These are phyloP conservation scores for Psilopogon haemacephalus DNA, from an alignment of 2,113 vertebrate species.

Conservation along the genomic window DNA sequence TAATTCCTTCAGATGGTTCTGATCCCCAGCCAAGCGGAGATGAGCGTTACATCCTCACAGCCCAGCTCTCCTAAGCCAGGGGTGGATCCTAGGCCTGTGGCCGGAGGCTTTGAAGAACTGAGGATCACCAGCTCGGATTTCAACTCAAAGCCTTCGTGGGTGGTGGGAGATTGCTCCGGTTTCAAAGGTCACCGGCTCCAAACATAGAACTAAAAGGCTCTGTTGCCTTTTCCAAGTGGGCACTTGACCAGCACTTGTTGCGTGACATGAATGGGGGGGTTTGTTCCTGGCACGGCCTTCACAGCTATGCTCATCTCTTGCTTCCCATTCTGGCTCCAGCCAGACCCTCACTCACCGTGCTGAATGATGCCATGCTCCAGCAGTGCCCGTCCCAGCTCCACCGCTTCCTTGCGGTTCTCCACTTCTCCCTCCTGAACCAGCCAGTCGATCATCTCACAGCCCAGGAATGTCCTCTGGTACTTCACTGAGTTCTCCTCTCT, in stretches of 20 bases:
- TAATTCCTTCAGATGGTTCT: background rate
- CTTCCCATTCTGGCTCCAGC: background rate
- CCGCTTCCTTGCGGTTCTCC: constrained; percentile 74
- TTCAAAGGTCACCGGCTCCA: constrained; percentile 56
- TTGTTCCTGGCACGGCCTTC: constrained; percentile 7
- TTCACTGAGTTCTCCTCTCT: constrained; percentile 80
- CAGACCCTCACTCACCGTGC: constrained; percentile 68
- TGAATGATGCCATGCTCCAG: constrained; percentile 87
- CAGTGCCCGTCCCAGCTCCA: constrained; percentile 79
- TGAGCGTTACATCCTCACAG: background rate
- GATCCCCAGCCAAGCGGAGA: background rate
- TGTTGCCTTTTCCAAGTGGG: constrained; percentile 42
- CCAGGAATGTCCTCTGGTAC: constrained; percentile 81
- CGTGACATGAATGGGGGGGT: constrained; percentile 3
- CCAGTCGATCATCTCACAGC: constrained; percentile 85
- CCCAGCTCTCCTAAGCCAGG: background rate
- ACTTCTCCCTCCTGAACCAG: constrained; percentile 82
- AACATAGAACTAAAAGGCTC: constrained; percentile 54
- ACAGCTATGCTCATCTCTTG: background rate
- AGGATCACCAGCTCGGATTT: constrained; percentile 39
- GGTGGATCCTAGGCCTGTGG: background rate
- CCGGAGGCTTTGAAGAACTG: constrained; percentile 20
- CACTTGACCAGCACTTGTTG: constrained; percentile 59
- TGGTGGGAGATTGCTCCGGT: background rate
- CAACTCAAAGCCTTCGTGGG: background rate